These are phyloP conservation scores for Leptoteleia sp. DNA, from an alignment of 1,140 invertebrate species.

Conservation along the genomic window DNA sequence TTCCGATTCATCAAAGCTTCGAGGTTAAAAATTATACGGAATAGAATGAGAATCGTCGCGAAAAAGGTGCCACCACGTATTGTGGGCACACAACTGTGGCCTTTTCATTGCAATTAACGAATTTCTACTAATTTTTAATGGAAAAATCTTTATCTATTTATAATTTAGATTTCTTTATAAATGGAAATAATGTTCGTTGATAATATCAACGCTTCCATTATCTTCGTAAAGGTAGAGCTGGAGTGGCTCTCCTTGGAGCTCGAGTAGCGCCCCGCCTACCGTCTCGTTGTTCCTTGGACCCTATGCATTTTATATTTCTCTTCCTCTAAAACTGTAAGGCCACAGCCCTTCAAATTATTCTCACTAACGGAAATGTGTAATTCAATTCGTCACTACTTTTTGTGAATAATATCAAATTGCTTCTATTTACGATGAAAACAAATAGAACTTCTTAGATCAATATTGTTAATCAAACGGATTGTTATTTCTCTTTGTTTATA, in stretches of 20 bases:
- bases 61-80: no score
- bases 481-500: no score
- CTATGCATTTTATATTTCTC: slow-evolving; percentile 72
- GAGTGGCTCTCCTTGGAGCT: slow-evolving; percentile 81
- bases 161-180: slow-evolving; percentile 65
- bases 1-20: no score
- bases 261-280: slow-evolving; percentile 80
- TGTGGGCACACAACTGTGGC: background rate
- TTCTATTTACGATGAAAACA: slow-evolving; percentile 53
- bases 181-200: slow-evolving; percentile 77
- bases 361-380: slow-evolving; percentile 63
- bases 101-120: slow-evolving; percentile 1
- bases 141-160: slow-evolving; percentile 51
- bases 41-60: no score
- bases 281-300: slow-evolving; percentile 78
- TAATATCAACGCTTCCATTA: slow-evolving; percentile 75
- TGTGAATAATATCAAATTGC: slow-evolving; percentile 58
- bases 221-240: slow-evolving; percentile 77
- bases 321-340: slow-evolving; percentile 74
- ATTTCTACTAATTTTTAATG: slow-evolving; percentile 34
- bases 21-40: no score
- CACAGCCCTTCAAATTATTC: slow-evolving; percentile 66
- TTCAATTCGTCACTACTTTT: slow-evolving; percentile 60
- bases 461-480: slow-evolving; percentile 24
- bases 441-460: slow-evolving; percentile 41